Evolutionary conservation across 2,113 vertebrate species (phyloP).

Genomic region (rat (Rattus norvegicus)): GRCr8 NC_086026.1:65491501-65492000

Average conservation of each 20-base stretch:
- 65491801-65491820: no score
- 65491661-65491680: neutral
- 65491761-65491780: neutral
- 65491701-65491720: neutral
- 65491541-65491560: neutral
- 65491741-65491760: neutral
- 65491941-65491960: conserved; percentile 22
- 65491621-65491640: neutral
- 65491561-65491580: neutral
- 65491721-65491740: neutral
- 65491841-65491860: no score
- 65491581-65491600: neutral
- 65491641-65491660: neutral
- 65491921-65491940: neutral
- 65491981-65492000: conserved; percentile 47
- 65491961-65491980: conserved; percentile 46
- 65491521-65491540: no score
- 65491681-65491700: neutral
- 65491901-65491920: neutral
- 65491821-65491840: neutral
- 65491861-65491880: neutral
- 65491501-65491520: no score
- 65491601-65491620: neutral
- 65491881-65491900: neutral
- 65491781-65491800: no score